phyloP scores from a whole-genome alignment of 1,140 invertebrate genomes.

The Drosophila fuyamai region DNA sequence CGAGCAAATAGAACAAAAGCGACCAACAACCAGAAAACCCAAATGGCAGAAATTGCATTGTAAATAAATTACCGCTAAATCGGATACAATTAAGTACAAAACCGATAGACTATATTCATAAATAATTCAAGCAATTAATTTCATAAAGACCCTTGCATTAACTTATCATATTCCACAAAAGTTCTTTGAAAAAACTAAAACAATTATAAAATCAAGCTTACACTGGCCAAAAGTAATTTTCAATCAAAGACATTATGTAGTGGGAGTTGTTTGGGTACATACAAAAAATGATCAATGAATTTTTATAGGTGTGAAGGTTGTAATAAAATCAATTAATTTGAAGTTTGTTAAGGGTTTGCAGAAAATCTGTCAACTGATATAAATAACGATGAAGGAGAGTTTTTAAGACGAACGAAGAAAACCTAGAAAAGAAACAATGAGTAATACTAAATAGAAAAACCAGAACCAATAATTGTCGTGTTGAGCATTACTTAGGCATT shows the following conservation, averaged over 20 bases:
- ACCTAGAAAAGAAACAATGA: neutral
- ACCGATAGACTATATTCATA: constrained; percentile 6
- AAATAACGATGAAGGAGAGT: too few relatives aligned
- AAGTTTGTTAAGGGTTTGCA: too few relatives aligned
- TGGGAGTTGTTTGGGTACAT: too few relatives aligned
- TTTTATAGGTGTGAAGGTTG: too few relatives aligned
- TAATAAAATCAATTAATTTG: neutral
- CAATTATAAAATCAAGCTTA: neutral
- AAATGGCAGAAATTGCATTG: constrained; percentile 44
- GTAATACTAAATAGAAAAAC: neutral
- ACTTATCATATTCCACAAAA: too few relatives aligned
- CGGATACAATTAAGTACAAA: constrained; percentile 5
- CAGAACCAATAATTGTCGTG: neutral
- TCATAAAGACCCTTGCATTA: neutral
- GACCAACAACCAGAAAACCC: constrained; percentile 20
- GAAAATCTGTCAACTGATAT: too few relatives aligned
- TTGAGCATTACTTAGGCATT: neutral
- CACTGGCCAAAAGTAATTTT: neutral
- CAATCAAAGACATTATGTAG: neutral
- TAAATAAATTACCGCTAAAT: constrained; percentile 41
- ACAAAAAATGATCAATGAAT: too few relatives aligned
- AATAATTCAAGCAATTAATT: constrained; percentile 34
- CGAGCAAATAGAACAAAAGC: constrained; percentile 43
- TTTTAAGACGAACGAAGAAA: neutral
- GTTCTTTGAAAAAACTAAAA: neutral